Evolutionary conservation across 2,113 vertebrate genomes (phyloP), one percentile per base, ranked within the genome.

Genomic region (Chunga burmeisteri): DNA sequence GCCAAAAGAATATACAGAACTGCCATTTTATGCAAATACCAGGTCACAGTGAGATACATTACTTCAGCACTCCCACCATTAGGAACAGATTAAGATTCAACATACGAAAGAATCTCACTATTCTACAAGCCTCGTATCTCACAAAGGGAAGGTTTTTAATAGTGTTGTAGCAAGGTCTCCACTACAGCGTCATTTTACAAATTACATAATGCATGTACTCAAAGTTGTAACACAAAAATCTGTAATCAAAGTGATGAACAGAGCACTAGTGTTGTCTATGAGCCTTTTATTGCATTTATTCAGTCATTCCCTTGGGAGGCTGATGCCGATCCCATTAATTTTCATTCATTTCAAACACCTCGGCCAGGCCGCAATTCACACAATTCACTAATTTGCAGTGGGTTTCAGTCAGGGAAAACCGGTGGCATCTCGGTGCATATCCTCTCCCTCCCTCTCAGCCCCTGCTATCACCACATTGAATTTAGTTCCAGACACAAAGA

Each of bases 1-100:
- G 94, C 97, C 97, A 96, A 97, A 97, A 97, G 96, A 97, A 96
- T 96, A 95, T 96, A 97, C 85, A 98, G 97, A 97, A 98, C 97
- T 97, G 97, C 97, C 94, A 74, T 96, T 97, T 95, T 92, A 91
- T 81, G 97, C 88, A 97, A 97, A 97, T 96, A 97, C 96, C 91
- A 95, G 96, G 63, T 96, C 97, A 97, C 96, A 98, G 97, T 98
- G 98, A 98, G 97, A 97, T 96, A 97, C 91, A 96, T 47, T 12
- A 98, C 96, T 91, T 96, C 91, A 97, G 89, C 97, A 98, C 96
- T 96, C 97, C 97, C 98, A 97, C 96, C 97, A 91, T 96, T 80
- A 98, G 97, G 96, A 97, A 97, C 94, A 97, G 94, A 73, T 36
- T 88, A 85, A 94, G 95, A 88, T 95, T 94, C 88, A 84, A 95